A percentile compares a stretch with the other conserved stretches of the same genome.
Evolutionary conservation across 2,888 invertebrate genomes (phyloP).

Genomic region (Xanthia icteritia): DNA sequence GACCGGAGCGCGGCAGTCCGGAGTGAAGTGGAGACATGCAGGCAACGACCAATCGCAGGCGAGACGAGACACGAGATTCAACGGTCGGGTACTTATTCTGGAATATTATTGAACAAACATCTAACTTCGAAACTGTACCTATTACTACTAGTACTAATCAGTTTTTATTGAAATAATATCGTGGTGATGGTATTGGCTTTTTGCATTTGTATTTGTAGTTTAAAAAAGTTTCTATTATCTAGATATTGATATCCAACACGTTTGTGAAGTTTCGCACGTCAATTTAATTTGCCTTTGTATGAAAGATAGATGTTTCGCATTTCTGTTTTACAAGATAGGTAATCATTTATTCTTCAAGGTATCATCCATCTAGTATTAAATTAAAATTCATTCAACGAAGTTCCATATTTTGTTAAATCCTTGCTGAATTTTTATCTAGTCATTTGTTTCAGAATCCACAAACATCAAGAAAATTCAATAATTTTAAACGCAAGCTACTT

Average conservation of each 20-base stretch:
- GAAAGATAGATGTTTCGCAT: not conserved
- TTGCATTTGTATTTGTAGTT: not conserved
- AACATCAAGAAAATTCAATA: slow-evolving; percentile 14
- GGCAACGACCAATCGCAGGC: not conserved
- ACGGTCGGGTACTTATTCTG: not conserved
- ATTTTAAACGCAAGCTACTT: slow-evolving; percentile 32
- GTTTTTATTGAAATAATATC: not conserved
- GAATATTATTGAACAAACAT: not conserved
- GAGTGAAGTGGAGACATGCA: too few species aligned
- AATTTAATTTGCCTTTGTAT: not conserved
- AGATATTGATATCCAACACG: too few species aligned
- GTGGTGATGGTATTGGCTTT: not conserved
- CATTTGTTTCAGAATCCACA: slow-evolving; percentile 28
- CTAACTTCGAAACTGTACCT: not conserved
- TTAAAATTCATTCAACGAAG: not conserved
- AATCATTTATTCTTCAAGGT: not conserved
- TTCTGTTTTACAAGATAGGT: not conserved
- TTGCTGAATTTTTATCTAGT: not conserved
- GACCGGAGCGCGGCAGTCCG: too few species aligned
- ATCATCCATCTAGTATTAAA: not conserved
- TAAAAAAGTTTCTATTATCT: too few species aligned
- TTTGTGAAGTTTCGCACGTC: not conserved
- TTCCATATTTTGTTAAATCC: not conserved
- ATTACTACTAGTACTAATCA: not conserved
- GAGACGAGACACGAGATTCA: not conserved